Percentiles rank a stretch among this genome's conserved stretches.
Conservation (phyloP, 2,888 invertebrate genomes). For the Drosophila putrida region DNA sequence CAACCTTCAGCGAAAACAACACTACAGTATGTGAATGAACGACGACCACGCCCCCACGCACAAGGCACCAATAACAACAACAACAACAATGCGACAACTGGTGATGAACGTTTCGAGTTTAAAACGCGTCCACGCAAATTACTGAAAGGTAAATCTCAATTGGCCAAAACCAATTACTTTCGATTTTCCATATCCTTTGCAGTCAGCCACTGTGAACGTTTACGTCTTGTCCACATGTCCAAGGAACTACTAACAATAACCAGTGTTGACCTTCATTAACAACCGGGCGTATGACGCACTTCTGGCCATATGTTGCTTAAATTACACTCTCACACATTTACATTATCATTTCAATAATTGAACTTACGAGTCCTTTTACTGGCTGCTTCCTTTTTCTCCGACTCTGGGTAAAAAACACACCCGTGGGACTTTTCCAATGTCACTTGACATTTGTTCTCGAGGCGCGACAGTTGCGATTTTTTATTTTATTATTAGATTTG, state of each 20-base stretch:
- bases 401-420: neutral
- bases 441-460: slow-evolving; percentile 6
- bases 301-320: slow-evolving; percentile 38
- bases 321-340: slow-evolving; percentile 44
- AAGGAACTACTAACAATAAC: slow-evolving; percentile 5
- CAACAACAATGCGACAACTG: slow-evolving; percentile 42
- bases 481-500: slow-evolving; percentile 8
- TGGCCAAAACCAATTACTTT: neutral
- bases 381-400: neutral
- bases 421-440: slow-evolving; percentile 14
- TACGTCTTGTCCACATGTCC: slow-evolving; percentile 5
- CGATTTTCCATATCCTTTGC: slow-evolving; percentile 11
- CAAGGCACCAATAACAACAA: slow-evolving; percentile 42
- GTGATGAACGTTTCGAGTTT: slow-evolving; percentile 84
- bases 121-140: slow-evolving; percentile 84
- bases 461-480: slow-evolving; percentile 21
- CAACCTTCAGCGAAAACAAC: slow-evolving; percentile 80
- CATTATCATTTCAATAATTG: slow-evolving; percentile 65
- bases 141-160: slow-evolving; percentile 81
- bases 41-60: slow-evolving; percentile 81
- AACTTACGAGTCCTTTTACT: slow-evolving; percentile 35
- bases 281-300: slow-evolving; percentile 56
- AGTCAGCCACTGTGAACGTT: slow-evolving; percentile 68
- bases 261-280: slow-evolving; percentile 9
- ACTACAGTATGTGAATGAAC: slow-evolving; percentile 83